phyloP scores from a whole-genome alignment of 2,113 vertebrate species.

The Lasiurus cinereus region DNA sequence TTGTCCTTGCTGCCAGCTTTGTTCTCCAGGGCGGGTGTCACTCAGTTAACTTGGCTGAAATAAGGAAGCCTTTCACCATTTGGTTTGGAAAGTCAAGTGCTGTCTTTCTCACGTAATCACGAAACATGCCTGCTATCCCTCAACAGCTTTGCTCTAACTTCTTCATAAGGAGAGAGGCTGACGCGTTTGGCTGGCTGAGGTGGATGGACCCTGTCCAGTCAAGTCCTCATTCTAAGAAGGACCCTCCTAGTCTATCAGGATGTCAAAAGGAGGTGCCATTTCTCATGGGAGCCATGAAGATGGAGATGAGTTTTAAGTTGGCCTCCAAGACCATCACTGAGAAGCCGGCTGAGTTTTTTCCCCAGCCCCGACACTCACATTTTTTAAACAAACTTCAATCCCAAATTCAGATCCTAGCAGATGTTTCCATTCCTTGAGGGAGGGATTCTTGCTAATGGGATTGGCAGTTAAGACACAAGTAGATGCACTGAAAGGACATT shows the following conservation, averaged over 20 bases:
- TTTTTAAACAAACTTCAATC: not conserved
- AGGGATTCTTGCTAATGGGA: not conserved
- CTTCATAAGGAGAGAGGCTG: not conserved
- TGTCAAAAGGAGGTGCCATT: slow-evolving; percentile 22
- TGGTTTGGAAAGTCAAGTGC: slow-evolving; percentile 27
- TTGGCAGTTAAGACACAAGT: not conserved
- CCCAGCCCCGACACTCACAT: not conserved
- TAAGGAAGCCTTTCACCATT: not conserved
- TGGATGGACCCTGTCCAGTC: not conserved
- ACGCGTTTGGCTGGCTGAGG: not conserved
- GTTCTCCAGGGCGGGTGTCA: not conserved
- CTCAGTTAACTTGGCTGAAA: not conserved
- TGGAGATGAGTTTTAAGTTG: not conserved
- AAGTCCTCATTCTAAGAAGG: not conserved
- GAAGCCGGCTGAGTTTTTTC: not conserved
- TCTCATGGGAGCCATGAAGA: slow-evolving; percentile 14
- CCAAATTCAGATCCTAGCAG: not conserved
- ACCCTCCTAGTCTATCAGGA: not conserved
- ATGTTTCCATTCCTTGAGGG: not conserved
- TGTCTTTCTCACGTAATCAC: not conserved
- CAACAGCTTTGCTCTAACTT: slow-evolving; percentile 50
- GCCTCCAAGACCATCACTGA: not conserved
- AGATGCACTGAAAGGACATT: slow-evolving; percentile 48
- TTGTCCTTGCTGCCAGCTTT: not conserved
- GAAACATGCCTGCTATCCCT: not conserved